phyloP scores from a whole-genome alignment of 2,113 vertebrate species.

The Furnarius figulus region DNA sequence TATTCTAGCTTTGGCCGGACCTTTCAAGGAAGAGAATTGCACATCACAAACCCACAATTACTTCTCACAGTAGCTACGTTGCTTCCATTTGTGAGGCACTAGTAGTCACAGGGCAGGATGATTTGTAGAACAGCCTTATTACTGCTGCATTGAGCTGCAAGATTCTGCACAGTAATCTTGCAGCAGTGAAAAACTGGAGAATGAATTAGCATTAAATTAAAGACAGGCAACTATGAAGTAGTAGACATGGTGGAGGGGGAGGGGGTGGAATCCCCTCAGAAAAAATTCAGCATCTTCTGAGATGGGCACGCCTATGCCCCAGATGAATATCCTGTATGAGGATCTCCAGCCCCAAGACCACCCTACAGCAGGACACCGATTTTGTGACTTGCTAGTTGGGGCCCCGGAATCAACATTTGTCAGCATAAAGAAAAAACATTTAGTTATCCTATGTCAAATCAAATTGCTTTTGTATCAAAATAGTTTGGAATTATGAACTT shows the following conservation, averaged over 20 bases:
- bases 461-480: not conserved
- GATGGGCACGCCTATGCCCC: not conserved
- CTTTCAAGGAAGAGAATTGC: not conserved
- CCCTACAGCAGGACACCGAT: not conserved
- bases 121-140: not conserved
- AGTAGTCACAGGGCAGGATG: not conserved
- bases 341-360: not conserved
- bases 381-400: not conserved
- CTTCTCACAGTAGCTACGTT: not conserved
- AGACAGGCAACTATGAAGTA: not conserved
- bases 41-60: not conserved
- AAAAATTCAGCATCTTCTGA: not conserved
- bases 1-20: not conserved
- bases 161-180: not conserved
- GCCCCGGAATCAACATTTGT: not conserved
- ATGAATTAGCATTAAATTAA: not conserved
- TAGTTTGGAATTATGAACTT: not conserved
- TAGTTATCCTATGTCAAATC: not conserved
- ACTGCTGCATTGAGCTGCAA: not conserved
- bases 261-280: accelerated
- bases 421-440: not conserved
- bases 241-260: not conserved
- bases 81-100: not conserved
- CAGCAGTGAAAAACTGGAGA: not conserved
- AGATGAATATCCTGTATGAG: not conserved